Evolutionary conservation across 2,797 vertebrate species (phyloP), one percentile per base, ranked within the genome.

Genomic region (Sebastiscus tertius): DNA sequence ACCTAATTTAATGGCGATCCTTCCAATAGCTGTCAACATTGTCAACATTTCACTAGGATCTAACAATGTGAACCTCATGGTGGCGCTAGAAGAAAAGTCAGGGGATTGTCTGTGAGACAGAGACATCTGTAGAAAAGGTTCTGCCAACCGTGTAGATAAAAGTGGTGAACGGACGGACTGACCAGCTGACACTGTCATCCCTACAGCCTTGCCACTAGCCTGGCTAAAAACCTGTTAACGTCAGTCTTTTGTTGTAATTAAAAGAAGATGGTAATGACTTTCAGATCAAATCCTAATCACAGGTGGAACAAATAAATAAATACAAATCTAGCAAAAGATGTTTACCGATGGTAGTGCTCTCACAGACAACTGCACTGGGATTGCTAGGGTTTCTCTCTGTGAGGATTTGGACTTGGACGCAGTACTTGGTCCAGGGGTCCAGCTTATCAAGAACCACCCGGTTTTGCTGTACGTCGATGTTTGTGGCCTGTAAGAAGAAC

Each of bases 341-440:
- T 66, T 66, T 78, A 94, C 93, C 34, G 0, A 3, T 22, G 22
- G 24, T 24, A 61, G 91, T 95, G 31, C 39, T 83, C 46, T 84
- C 72, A 84, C 95, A 96, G 62, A 84, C 67, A 1, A 52, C 1
- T 0, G 7, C 13, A 63, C 93, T 95, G 65, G 60, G 62, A 22
- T 65, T 2, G 56, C 88, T 80, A n/a, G 22, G 39, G 1, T 26
- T 87, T 1, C 0, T 7, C 0, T 8, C 0, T 1, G 27, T 69
- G 31, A 42, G 1, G 76, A 93, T 59, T 1, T 80, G 75, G 26
- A 94, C 94, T 7, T 91, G 61, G 26, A 95, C 65, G 4, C 96
- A 96, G 88, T 96, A 96, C 8, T 29, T 42, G 3, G 81, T 92
- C 84, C 63, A 1, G 5, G 86, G 87, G 1, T 91, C 77, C 82